Conservation (phyloP, 64 coral and sea anemone species). For the Actinia tenebrosa region DNA sequence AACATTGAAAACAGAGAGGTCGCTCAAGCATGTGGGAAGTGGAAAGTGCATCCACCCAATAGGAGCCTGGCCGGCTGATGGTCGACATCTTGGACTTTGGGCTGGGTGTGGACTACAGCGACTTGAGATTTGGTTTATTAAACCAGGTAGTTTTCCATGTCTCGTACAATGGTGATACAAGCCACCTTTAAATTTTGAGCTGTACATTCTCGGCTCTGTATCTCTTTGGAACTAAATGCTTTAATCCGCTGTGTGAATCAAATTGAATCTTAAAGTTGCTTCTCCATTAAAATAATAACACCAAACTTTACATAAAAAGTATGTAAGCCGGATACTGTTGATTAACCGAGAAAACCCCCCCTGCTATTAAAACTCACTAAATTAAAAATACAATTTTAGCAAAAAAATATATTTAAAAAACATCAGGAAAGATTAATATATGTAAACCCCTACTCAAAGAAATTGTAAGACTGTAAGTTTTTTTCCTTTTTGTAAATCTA, state of each 20-base stretch:
- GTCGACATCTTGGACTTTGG: constrained; percentile 16
- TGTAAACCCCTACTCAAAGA: not conserved
- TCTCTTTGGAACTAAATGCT: too few species aligned
- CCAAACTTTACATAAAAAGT: too few species aligned
- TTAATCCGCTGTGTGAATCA: too few species aligned
- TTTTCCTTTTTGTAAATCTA: not conserved
- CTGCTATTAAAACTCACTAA: too few species aligned
- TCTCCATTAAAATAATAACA: too few species aligned
- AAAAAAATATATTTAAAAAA: not conserved
- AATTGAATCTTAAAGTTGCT: too few species aligned
- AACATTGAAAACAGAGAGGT: not conserved
- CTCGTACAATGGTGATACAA: too few species aligned
- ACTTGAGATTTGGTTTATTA: constrained; percentile 43
- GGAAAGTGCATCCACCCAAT: constrained; percentile 39
- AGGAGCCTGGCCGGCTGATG: constrained; percentile 15
- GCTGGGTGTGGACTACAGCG: constrained; percentile 17
- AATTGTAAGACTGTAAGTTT: not conserved
- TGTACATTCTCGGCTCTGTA: too few species aligned
- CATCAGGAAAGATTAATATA: not conserved
- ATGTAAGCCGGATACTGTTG: too few species aligned
- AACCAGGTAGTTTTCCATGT: constrained; percentile 27
- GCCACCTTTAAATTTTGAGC: too few species aligned
- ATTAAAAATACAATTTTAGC: too few species aligned
- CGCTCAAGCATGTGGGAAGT: constrained; percentile 29
- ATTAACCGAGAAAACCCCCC: too few species aligned